Conservation (phyloP, 2,888 invertebrate species). For the Imbricaverruca yamaguchii region DNA sequence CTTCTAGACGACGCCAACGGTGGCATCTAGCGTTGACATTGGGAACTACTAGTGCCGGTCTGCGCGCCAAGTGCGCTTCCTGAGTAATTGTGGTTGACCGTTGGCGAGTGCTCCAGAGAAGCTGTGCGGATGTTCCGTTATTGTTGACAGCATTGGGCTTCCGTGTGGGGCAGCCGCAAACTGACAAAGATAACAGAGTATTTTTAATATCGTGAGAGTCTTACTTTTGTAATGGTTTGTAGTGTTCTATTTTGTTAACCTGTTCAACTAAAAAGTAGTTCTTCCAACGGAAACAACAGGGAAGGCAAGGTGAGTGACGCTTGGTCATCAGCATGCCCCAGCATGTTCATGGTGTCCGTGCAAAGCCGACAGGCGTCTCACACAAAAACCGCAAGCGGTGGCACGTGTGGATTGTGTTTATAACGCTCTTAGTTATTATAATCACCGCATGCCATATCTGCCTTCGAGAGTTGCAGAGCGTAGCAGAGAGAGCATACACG, state of each 20-base stretch:
- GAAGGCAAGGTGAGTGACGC: not conserved
- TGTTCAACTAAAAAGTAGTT: not conserved
- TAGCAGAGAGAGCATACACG: too few species aligned
- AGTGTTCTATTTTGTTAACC: not conserved
- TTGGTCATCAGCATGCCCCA: not conserved
- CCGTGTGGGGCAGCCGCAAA: not conserved
- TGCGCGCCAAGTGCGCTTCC: not conserved
- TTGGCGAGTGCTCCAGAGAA: not conserved
- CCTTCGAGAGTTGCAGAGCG: too few species aligned
- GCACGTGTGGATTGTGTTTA: too few species aligned
- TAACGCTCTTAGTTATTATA: too few species aligned
- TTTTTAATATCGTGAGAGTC: not conserved
- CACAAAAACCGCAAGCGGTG: too few species aligned
- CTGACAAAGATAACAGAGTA: not conserved
- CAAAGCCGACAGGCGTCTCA: too few species aligned
- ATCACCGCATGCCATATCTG: too few species aligned
- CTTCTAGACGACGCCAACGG: slow-evolving; percentile 38
- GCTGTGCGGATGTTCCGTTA: not conserved
- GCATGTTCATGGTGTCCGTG: too few species aligned
- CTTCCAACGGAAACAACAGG: slow-evolving; percentile 9
- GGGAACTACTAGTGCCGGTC: not conserved
- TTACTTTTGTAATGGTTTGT: not conserved
- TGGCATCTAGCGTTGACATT: slow-evolving; percentile 3
- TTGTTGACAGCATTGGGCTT: not conserved
- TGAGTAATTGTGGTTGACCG: not conserved